Base-by-base conservation (phyloP, 2,888 invertebrate species). In the Phytoseiulus persimilis region DNA sequence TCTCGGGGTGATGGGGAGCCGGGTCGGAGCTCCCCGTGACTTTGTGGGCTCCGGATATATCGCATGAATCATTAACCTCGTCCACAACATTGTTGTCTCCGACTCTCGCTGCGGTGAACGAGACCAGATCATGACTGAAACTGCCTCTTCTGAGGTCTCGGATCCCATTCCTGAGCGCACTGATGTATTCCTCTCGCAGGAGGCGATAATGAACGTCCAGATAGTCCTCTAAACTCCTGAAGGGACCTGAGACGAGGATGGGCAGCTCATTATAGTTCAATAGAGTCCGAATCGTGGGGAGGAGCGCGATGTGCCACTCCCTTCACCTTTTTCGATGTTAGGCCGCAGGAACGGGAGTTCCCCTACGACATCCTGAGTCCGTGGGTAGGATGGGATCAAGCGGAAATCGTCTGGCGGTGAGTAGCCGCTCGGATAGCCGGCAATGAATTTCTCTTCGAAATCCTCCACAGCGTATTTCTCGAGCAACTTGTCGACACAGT, bases 101-200 rank as follows among this genome's bases (percentile, higher is more conserved):
- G 5, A 2, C 2, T 65, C 18, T 65, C 28, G 5, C 28, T 3
- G 11, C 65, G 11, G 14, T 65, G 65, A 65, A 65, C 18, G 23
- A 23, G 23, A 65, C 65, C 5, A 65, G 28, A 65, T 84, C 32
- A 31, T 84, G 84, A 18, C 31, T 84, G 84, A 84, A 32, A 23
- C 14, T 14, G 6, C 18, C 18, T 33, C 23, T 84, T n/a, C 84
- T 23, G 33, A 94, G 94, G 92, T 94, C 93, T 91, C 92, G 92
- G 92, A 96, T 94, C 90, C 95, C 95, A 91, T 95, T 94, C 65
- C 95, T 93, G 32, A 97, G 92, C 0, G 96, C 95, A 31, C 94
- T 93, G 65, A 96, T 94, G 92, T 95, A 96, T 92, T 97, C 96
- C 93, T 96, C 96, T 83, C 96, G 93, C 90, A 96, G 92, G 83